Base-by-base conservation (phyloP, 2,797 vertebrate genomes). In the Neostethus bicornis region DNA sequence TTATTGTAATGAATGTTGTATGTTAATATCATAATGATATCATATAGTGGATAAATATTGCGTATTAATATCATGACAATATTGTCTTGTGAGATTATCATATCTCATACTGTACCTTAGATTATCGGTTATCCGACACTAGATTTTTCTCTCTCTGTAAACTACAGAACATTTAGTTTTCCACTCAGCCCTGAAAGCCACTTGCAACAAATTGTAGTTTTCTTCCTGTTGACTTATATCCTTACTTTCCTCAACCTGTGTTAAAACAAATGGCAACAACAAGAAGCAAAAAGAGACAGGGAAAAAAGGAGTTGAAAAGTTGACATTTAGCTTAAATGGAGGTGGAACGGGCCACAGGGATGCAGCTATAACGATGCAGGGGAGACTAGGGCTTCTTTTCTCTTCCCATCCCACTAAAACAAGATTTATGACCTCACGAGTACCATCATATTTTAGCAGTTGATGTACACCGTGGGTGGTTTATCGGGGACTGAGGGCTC, bases 291-390 rank as follows among this genome's bases (percentile, higher is more conserved):
- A 77, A 51, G 20, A 49, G 37, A 23, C 62, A 77, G 48, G 13
- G 34, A 56, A 65, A 74, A 81, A 69, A 68, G 52, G 51, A 51
- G 70, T 77, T 76, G 82, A 90, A 88, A 89, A 90, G 84, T 90
- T 91, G 91, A 91, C 90, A 92, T 93, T 92, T 91, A 91, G 87
- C 89, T 92, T 90, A 92, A 91, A 91, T 89, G 87, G 89, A 86
- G 85, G 87, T 90, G 82, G 90, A 92, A 89, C 79, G 85, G 90
- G 85, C 90, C 80, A 60, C 82, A 38, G 91, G 90, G 89, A 90
- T 77, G 80, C 81, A 73, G 89, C 80, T 74, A 68, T 90, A 91
- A 92, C 85, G 85, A 91, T 85, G 86, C 84, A 78, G 83, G 84
- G 75, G 85, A 90, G 87, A 83, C 73, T 16, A 49, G 73, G 77